These are phyloP conservation scores for Anguilla anguilla DNA, from an alignment of 2,797 vertebrate genomes.

Conservation along the genomic window DNA sequence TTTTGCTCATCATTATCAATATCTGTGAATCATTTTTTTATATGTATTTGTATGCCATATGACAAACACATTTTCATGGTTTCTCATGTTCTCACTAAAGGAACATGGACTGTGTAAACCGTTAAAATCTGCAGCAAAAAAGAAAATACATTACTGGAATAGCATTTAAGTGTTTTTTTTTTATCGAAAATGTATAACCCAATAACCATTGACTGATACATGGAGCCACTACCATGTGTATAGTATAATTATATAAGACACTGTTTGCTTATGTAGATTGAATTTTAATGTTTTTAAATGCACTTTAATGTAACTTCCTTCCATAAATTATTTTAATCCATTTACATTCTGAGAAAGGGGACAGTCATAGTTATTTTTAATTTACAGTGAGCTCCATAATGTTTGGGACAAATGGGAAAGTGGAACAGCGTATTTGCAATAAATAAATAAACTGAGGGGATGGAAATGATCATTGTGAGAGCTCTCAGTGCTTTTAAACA, in stretches of 20 bases:
- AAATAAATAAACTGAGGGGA: not conserved
- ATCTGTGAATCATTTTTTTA: no score
- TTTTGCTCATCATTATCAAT: no score
- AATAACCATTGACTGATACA: constrained; percentile 1
- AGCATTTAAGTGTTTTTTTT: not conserved
- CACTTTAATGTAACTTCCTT: not conserved
- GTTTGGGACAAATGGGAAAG: not conserved
- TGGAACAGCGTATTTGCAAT: not conserved
- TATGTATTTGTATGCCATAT: no score
- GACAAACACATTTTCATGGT: not conserved
- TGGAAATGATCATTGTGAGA: not conserved
- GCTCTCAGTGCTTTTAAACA: not conserved
- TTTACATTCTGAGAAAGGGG: no score
- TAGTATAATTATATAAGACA: not conserved
- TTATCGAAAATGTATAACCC: not conserved
- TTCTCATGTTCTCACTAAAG: not conserved
- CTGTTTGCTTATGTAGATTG: not conserved
- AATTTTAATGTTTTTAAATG: not conserved
- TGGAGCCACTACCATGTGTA: not conserved
- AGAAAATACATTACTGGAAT: not conserved
- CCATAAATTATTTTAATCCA: not conserved
- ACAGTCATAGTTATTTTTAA: not conserved
- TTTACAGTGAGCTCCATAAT: no score
- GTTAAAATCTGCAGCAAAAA: not conserved
- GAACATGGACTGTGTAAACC: not conserved